phyloP scores from a whole-genome alignment of 2,888 invertebrate species.

The Idaea dimidiata region DNA sequence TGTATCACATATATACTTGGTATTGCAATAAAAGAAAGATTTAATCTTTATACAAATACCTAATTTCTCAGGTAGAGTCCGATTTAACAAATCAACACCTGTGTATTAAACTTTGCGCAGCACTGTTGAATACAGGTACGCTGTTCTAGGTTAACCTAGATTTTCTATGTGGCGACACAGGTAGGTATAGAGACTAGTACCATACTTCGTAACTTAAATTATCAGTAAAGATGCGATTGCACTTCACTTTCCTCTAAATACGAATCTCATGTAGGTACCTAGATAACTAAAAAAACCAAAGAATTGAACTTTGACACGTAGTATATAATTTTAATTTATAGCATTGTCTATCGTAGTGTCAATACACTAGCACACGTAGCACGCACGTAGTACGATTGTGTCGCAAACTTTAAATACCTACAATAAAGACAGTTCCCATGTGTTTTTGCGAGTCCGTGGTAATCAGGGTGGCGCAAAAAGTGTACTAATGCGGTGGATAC shows the following conservation, averaged over 20 bases:
- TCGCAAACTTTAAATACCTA: conserved; percentile 47
- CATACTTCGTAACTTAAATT: too few species aligned
- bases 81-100: too few species aligned
- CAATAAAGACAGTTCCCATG: conserved; percentile 52
- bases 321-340: neutral
- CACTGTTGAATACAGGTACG: too few species aligned
- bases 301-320: neutral
- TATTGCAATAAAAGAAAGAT: too few species aligned
- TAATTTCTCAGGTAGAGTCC: too few species aligned
- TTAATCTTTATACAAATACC: too few species aligned
- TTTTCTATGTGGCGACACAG: neutral
- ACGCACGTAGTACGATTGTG: conserved; percentile 49
- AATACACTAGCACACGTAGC: conserved; percentile 29
- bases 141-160: too few species aligned
- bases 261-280: neutral
- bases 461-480: conserved; percentile 45
- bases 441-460: conserved; percentile 44
- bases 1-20: too few species aligned
- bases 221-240: neutral
- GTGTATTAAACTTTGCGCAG: too few species aligned
- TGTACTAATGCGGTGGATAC: conserved; percentile 41
- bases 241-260: neutral
- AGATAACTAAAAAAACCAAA: neutral
- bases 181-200: neutral
- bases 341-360: conserved; percentile 4